Conservation (phyloP, 2,888 invertebrate species). For the Deladenus siricidicola region DNA sequence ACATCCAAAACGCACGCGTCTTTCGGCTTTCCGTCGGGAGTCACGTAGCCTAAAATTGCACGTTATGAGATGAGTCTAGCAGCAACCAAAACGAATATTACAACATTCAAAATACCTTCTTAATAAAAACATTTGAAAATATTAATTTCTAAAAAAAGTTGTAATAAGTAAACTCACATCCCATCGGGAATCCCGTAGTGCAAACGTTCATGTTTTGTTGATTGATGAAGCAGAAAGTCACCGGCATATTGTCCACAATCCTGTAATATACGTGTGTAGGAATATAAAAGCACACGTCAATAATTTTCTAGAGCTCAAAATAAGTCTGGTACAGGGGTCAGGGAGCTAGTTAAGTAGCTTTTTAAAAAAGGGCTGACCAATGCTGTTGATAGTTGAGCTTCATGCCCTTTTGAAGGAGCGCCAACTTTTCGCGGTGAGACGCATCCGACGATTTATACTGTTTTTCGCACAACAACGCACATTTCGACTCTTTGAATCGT, state of each 20-base stretch:
- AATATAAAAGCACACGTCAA: no score
- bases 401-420: constrained; percentile 80
- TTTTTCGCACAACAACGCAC: constrained; percentile 60
- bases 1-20: constrained; percentile 58
- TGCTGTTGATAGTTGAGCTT: constrained; percentile 93
- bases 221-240: constrained; percentile 81
- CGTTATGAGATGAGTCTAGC: neutral
- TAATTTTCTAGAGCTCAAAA: no score
- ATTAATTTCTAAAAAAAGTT: constrained; percentile 42
- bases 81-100: no score
- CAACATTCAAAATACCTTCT: no score
- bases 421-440: constrained; percentile 64
- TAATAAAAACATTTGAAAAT: neutral
- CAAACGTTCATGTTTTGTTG: constrained; percentile 60
- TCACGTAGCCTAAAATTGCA: constrained; percentile 16
- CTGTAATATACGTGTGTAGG: no score
- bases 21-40: constrained; percentile 41
- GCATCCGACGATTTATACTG: constrained; percentile 64
- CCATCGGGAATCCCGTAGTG: constrained; percentile 93
- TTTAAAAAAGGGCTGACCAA: constrained; percentile 63
- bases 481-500: constrained; percentile 67
- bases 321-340: no score
- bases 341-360: no score
- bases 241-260: constrained; percentile 88
- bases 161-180: constrained; percentile 73